These are phyloP conservation scores for Phocoena sinus DNA, from an alignment of 2,113 vertebrate genomes.

Conservation along the genomic window DNA sequence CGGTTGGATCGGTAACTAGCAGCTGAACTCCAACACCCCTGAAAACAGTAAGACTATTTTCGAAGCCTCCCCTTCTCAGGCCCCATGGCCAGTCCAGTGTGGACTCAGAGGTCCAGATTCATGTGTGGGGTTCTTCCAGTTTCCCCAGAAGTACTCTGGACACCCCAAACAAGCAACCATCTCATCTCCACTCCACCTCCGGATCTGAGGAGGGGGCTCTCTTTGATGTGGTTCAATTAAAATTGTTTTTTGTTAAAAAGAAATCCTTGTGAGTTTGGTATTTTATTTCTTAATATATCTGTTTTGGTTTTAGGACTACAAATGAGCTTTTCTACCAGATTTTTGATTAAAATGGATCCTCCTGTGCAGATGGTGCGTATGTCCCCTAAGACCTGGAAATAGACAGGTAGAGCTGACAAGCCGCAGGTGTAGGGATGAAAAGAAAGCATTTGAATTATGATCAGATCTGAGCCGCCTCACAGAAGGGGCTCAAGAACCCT, in stretches of 20 bases:
- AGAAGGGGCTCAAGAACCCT: not conserved
- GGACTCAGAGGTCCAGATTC: not conserved
- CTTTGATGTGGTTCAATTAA: not conserved
- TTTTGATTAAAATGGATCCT: not conserved
- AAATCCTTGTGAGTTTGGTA: not conserved
- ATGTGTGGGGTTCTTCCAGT: not conserved
- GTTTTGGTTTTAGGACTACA: not conserved
- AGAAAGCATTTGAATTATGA: not conserved
- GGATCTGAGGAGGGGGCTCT: not conserved
- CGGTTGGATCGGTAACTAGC: not conserved
- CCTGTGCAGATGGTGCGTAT: not conserved
- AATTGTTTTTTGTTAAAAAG: not conserved
- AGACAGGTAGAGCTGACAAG: not conserved
- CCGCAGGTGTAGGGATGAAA: not conserved
- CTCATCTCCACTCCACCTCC: accelerated
- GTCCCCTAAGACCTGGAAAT: not conserved
- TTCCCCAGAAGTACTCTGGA: not conserved
- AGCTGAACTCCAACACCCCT: too few species aligned
- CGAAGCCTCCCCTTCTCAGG: accelerated
- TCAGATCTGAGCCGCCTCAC: not conserved
- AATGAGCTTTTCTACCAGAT: not conserved
- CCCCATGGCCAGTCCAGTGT: too few species aligned
- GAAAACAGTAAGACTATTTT: not conserved
- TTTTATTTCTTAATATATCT: not conserved
- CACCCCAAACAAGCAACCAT: not conserved